Percentiles rank a stretch among this genome's conserved stretches.
phyloP scores from a whole-genome alignment of 2,888 invertebrate species.

The Smittia aterrima region DNA sequence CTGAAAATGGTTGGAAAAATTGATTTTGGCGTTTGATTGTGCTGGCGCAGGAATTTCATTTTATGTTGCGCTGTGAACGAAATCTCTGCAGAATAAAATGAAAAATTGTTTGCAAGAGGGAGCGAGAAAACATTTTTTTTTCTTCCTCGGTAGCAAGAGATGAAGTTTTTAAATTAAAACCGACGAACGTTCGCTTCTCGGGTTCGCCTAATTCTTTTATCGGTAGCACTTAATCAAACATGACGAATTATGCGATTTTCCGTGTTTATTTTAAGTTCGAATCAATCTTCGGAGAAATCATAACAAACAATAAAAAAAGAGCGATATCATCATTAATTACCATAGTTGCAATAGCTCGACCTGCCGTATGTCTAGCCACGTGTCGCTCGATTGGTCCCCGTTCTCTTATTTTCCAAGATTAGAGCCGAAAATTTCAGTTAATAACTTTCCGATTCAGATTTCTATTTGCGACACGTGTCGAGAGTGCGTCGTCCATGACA shows the following conservation, averaged over 20 bases:
- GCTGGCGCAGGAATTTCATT: constrained; percentile 8
- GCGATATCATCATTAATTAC: constrained; percentile 41
- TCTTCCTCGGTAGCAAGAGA: background rate
- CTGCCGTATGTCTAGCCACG: constrained; percentile 27
- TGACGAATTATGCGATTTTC: constrained; percentile 31
- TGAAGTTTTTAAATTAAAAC: background rate
- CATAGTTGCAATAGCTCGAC: constrained; percentile 28
- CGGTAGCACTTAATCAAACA: constrained; percentile 28
- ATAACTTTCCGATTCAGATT: constrained; percentile 38
- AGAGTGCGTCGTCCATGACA: constrained; percentile 12
- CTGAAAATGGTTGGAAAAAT: constrained; percentile 16
- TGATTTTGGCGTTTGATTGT: constrained; percentile 19
- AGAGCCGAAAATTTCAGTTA: constrained; percentile 9
- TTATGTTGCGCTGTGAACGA: background rate
- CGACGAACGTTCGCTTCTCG: background rate
- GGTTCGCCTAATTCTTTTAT: constrained; percentile 21
- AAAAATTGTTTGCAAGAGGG: background rate
- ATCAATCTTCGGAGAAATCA: constrained; percentile 40
- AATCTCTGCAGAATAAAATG: background rate
- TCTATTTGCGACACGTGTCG: constrained; percentile 39
- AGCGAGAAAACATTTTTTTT: background rate
- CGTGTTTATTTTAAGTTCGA: constrained; percentile 36
- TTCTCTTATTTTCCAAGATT: background rate
- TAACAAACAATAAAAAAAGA: constrained; percentile 37
- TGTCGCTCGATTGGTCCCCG: constrained; percentile 26